Base-by-base conservation (phyloP, 2,888 invertebrate genomes). In the Caradrina kadenii region DNA sequence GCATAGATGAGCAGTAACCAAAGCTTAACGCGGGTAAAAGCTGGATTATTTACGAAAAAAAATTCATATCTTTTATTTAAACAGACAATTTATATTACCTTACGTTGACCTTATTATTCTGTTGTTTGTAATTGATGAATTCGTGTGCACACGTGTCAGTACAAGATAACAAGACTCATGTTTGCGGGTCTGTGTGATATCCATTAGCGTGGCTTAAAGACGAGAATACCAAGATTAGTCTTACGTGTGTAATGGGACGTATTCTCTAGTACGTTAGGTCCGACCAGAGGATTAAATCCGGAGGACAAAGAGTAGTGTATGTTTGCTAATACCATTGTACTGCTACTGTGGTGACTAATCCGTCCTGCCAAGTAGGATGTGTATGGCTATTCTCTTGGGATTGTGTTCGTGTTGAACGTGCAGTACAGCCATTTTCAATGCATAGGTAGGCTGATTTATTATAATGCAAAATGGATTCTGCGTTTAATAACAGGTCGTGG, bases 41-140 rank as follows among this genome's bases (percentile, higher is more conserved):
- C 8, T 7, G 4, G 0, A 7, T 31, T 31, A 31, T 6, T 31
- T 31, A 4, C 4, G 4, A 31, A 31, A 31, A 31, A 31, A 31
- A 31, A 31, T 31, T 6, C 21, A 52, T 54, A 53, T 21, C 50
- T 70, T 45, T 45, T 53, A 62, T 15, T 68, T 52, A 17, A 60
- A 15, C 42, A 48, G n/a, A 65, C 4, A 26, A 26, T 26, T 26
- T 26, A 59, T 68, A 60, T 69, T 69, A 63, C 61, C 50, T 65
- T 71, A 61, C n/a, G 19, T 45, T 69, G 72, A 68, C 69, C 72
- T 81, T 70, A 70, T 79, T 75, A 69, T 65, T 66, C n/a, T 53
- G 35, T 22, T 26, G 31, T 54, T n/a, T 2, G 26, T 58, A 67
- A 31, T 65, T 65, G 17, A 62, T 80, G 10, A 58, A 50, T 68